A percentile compares a stretch with the other conserved stretches of the same genome.
Conservation (phyloP, 2,888 invertebrate species). For the Hipparchia sbordonii region DNA sequence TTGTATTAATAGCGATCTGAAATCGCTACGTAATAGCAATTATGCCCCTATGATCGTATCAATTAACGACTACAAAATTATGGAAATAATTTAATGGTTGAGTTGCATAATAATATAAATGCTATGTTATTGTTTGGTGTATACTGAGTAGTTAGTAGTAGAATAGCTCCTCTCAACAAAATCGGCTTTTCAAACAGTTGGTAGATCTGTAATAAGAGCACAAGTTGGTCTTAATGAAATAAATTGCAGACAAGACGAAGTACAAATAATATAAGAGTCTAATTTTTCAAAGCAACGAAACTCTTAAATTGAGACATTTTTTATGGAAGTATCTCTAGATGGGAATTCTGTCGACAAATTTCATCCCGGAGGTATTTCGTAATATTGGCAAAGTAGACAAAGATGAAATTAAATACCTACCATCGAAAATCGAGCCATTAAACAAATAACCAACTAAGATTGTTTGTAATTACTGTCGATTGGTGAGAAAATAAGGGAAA, state of each 20-base stretch:
- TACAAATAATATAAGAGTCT: slow-evolving; percentile 17
- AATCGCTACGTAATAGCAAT: slow-evolving; percentile 32
- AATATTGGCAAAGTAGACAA: slow-evolving; percentile 58
- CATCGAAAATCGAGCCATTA: slow-evolving; percentile 37
- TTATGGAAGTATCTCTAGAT: slow-evolving; percentile 37
- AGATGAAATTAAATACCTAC: slow-evolving; percentile 53
- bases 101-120: slow-evolving; percentile 2
- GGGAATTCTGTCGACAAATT: slow-evolving; percentile 42
- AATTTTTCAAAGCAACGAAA: slow-evolving; percentile 23
- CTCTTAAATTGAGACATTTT: slow-evolving; percentile 30
- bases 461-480: too few species aligned
- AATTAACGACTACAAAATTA: slow-evolving; percentile 23
- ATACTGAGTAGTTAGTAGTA: too few species aligned
- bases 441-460: background rate
- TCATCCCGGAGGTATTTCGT: slow-evolving; percentile 50
- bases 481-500: too few species aligned
- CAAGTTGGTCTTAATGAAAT: background rate
- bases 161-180: too few species aligned
- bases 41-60: slow-evolving; percentile 24
- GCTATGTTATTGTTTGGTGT: background rate
- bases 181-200: too few species aligned
- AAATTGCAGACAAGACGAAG: background rate
- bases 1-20: slow-evolving; percentile 35
- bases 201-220: background rate
- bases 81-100: slow-evolving; percentile 21